Conservation (phyloP, 1,140 invertebrate genomes). For the Chionoecetes opilio region DNA sequence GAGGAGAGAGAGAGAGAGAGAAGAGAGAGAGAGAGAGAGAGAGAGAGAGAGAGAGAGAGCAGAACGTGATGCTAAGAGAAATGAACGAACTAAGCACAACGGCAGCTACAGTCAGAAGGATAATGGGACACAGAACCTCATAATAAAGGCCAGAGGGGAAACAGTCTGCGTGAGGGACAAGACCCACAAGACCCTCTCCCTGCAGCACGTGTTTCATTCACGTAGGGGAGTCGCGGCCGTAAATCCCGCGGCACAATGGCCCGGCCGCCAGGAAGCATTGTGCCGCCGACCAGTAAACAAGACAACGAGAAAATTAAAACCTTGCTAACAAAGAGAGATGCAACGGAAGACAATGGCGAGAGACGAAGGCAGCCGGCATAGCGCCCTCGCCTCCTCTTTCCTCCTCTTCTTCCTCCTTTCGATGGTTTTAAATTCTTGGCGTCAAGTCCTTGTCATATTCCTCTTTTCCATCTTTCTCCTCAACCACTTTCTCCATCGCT, state of each 20-base stretch:
- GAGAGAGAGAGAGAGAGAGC: not conserved
- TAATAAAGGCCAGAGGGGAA: not conserved
- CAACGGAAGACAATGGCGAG: constrained; percentile 37
- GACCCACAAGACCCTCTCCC: not conserved
- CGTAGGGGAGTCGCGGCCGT: constrained; percentile 31
- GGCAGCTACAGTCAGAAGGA: no score
- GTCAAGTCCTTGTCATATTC: not conserved
- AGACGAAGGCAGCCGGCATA: not conserved
- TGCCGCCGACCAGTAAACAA: constrained; percentile 40
- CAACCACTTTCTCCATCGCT: not conserved
- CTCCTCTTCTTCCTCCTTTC: not conserved
- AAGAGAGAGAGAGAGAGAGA: constrained; percentile 27
- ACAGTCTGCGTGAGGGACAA: not conserved
- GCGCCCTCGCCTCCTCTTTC: not conserved
- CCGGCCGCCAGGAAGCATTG: constrained; percentile 40
- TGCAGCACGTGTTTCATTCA: constrained; percentile 45
- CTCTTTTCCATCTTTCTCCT: not conserved
- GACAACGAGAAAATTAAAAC: constrained; percentile 34
- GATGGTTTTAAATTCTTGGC: no score
- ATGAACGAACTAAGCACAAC: not conserved
- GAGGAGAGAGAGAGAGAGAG: not conserved
- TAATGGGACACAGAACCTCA: not conserved
- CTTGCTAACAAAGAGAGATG: constrained; percentile 50
- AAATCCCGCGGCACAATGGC: constrained; percentile 41
- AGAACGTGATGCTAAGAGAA: not conserved